Percentiles rank a stretch among this genome's conserved stretches.
phyloP scores from a whole-genome alignment of 2,113 vertebrate species.

The Salvelinus namaycush region DNA sequence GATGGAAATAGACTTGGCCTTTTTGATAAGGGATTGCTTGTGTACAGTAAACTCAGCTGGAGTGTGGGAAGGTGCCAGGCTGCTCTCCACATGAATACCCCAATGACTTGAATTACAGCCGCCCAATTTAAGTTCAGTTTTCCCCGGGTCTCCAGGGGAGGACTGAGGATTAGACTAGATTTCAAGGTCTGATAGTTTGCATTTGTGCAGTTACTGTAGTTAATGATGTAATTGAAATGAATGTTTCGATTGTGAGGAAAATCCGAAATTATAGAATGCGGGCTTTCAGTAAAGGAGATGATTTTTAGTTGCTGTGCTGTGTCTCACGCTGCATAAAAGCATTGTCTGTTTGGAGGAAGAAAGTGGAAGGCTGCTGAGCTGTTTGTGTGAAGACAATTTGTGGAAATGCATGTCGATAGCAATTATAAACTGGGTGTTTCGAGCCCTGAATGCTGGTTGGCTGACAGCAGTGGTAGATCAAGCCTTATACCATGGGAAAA shows the following conservation, averaged over 20 bases:
- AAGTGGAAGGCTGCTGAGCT: conserved; percentile 12
- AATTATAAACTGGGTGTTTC: too few species aligned
- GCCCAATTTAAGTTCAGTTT: conserved; percentile 66
- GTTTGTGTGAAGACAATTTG: conserved; percentile 62
- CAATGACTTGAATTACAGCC: conserved; percentile 62
- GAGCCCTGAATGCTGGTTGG: too few species aligned
- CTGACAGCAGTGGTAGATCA: too few species aligned
- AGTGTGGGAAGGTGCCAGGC: conserved; percentile 63
- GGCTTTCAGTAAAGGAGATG: conserved; percentile 46
- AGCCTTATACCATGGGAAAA: too few species aligned
- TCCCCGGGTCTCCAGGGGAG: conserved; percentile 15
- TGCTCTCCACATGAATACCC: conserved; percentile 60
- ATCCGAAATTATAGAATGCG: conserved; percentile 23
- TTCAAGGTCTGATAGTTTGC: conserved; percentile 43
- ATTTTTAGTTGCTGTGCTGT: conserved; percentile 19
- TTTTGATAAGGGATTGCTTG: conserved; percentile 62
- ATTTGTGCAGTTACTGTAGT: conserved; percentile 7
- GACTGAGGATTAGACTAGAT: conserved; percentile 44
- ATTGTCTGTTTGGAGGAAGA: conserved; percentile 22
- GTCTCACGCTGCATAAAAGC: conserved; percentile 33
- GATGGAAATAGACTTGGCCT: conserved; percentile 39
- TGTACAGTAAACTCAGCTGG: conserved; percentile 63
- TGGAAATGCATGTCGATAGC: conserved; percentile 69
- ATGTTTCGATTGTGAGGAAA: conserved; percentile 19
- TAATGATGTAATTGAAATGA: conserved; percentile 34